Evolutionary conservation across 2,113 vertebrate species (phyloP), one percentile per base, ranked within the genome.

Genomic region (Melanocharis versteri): DNA sequence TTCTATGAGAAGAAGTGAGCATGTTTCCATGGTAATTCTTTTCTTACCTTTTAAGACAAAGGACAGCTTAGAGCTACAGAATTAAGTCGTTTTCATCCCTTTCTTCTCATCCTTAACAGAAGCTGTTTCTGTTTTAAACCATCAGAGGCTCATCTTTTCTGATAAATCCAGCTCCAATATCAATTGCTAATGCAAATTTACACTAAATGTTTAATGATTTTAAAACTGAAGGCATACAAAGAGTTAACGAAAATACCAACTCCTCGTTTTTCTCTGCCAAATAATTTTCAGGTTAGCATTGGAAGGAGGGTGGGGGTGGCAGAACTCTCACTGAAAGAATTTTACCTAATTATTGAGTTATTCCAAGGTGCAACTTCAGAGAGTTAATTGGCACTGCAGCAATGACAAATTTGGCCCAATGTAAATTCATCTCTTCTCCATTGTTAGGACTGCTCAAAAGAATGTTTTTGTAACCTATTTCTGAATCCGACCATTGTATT

Each of bases 21-120:
- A 94, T 7, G 97, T 97, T 97, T 95, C 97, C 96, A 97, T 97
- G 95, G 97, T 93, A 97, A 97, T 97, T 91, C 95, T 90, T 96
- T 94, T 95, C 93, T 96, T 97, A 97, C 97, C 97, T 97, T 97
- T 97, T 96, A 97, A 97, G 95, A 97, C 95, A 97, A 97, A 97
- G 95, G 96, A 97, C 75, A 96, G 92, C 92, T 96, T 79, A 69
- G 79, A 97, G 92, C 76, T 96, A 88, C 65, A 87, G 93, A 97
- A 97, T 96, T 97, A 97, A 97, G 93, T 82, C 51, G 33, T 93
- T 97, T 93, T 95, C 89, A 96, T 95, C 72, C 89, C 86, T 96
- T 93, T 87, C 81, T 97, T 90, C 91, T 94, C 68, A 70, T 79
- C 45, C 54, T 76, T 68, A 90, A 79, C 79, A 93, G 89, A 95